Evolutionary conservation across 2,888 invertebrate genomes (phyloP).

Genomic region (Melieria picta): DNA sequence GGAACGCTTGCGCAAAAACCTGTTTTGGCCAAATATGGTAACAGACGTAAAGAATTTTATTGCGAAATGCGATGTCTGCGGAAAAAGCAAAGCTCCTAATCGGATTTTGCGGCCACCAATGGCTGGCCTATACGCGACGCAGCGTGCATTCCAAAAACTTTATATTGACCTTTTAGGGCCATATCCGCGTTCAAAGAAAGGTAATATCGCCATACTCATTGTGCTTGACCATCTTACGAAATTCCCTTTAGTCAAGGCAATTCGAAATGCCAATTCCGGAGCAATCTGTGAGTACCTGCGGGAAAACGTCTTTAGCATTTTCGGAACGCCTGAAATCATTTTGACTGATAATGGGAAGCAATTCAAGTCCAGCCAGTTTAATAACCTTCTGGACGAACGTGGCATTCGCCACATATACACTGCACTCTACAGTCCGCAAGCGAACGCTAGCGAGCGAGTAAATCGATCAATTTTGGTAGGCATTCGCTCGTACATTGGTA

Average conservation of each 20-base stretch:
- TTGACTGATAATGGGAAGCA: constrained; percentile 36
- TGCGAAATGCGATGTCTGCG: constrained; percentile 9
- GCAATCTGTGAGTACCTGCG: constrained; percentile 25
- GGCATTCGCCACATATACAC: constrained; percentile 35
- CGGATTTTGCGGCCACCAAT: constrained; percentile 20
- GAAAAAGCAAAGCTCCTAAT: constrained; percentile 29
- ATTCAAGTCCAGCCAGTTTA: constrained; percentile 33
- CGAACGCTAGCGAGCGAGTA: constrained; percentile 37
- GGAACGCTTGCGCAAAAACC: constrained; percentile 25
- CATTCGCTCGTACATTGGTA: too few species aligned
- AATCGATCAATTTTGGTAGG: too few species aligned
- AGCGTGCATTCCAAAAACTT: constrained; percentile 21
- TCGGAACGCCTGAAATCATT: constrained; percentile 30
- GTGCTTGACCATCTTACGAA: constrained; percentile 38
- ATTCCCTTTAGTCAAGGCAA: constrained; percentile 32
- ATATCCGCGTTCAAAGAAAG: constrained; percentile 31
- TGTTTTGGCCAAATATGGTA: constrained; percentile 30
- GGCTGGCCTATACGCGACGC: constrained; percentile 5
- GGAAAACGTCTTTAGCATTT: constrained; percentile 33
- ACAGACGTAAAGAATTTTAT: constrained; percentile 23
- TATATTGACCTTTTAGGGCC: constrained; percentile 36
- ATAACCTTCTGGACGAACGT: constrained; percentile 27
- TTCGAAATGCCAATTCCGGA: constrained; percentile 32
- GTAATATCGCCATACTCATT: constrained; percentile 35
- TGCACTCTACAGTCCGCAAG: constrained; percentile 36